Percentiles rank a stretch among this genome's conserved stretches.
Conservation (phyloP, 2,113 vertebrate species). For the Thamnophis sirtalis region DNA sequence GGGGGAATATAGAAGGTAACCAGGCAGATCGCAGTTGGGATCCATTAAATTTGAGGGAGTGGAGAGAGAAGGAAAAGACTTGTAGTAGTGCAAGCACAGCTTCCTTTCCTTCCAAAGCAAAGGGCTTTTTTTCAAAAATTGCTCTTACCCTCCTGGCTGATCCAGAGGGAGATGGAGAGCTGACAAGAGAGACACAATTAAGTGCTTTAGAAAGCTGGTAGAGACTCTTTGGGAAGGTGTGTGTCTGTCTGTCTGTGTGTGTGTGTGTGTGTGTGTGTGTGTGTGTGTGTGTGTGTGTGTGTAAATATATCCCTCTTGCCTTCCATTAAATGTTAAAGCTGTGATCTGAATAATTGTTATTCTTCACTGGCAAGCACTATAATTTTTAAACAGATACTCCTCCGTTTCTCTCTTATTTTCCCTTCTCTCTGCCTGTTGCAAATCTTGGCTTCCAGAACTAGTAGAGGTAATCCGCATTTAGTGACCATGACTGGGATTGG, state of each 20-base stretch:
- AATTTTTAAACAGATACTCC: background rate
- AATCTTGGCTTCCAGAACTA: background rate
- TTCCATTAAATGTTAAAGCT: conserved; percentile 17
- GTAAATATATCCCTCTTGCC: background rate
- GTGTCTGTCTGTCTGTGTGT: too few relatives aligned
- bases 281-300: too few relatives aligned
- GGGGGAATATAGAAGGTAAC: background rate
- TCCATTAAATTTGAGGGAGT: conserved; percentile 5
- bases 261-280: too few relatives aligned
- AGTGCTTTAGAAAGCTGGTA: conserved; percentile 8
- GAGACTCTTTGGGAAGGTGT: background rate
- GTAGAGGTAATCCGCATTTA: too few relatives aligned
- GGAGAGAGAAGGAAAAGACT: background rate
- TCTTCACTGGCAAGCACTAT: background rate
- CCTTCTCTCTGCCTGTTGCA: background rate
- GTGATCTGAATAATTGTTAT: background rate
- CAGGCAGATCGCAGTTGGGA: background rate
- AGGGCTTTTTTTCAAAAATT: conserved; percentile 2
- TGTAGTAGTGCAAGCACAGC: background rate
- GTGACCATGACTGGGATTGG: too few relatives aligned
- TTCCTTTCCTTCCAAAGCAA: background rate
- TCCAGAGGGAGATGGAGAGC: conserved; percentile 6
- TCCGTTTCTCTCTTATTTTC: too few relatives aligned
- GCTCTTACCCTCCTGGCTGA: background rate
- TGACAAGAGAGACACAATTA: background rate